Evolutionary conservation across 2,888 invertebrate genomes (phyloP), one percentile per base, ranked within the genome.

Genomic region (Ernsta delagoae): DNA sequence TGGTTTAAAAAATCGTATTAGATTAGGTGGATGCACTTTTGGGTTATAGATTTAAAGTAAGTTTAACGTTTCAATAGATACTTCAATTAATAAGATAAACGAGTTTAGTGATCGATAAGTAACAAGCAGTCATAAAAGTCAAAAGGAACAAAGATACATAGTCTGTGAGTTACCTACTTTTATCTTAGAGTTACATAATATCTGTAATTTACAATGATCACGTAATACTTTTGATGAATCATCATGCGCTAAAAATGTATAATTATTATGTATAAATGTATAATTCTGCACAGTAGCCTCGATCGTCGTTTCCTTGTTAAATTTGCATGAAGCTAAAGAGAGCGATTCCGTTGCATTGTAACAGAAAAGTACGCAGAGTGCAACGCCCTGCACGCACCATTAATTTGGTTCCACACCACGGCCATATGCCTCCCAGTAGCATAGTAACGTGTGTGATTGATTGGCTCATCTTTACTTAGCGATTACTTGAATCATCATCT

Each of bases 371-470:
- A 74, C 79, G 79, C 79, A 71, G 83, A 84, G 89, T 85, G 86
- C 89, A 90, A 86, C 74, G 90, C 81, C 78, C 89, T 84, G 80
- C 82, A 90, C 83, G 91, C 90, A 86, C 88, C 87, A 90, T 87
- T 91, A 85, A 89, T 85, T 83, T 83, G 80, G 84, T 84, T 85
- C 83, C 85, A 86, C 86, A 78, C 79, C 75, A 81, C 77, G 77
- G 76, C 72, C 82, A 78, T 63, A 63, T 43, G 39, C 57, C 8
- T 57, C 57, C 8, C n/a, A 12, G 16, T 39, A 56, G 16, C 53
- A 53, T 4, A 53, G 53, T 24, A 53, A 53, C 16, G 50, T 50
- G 16, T 7, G 16, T 16, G 16, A 16, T 24, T 53, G 53, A 9
- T 24, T 3, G 9, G 8, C 50, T 50, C 8, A 4, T 12, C 50